Conservation (phyloP, 2,888 invertebrate genomes). For the Abscondita cerata region DNA sequence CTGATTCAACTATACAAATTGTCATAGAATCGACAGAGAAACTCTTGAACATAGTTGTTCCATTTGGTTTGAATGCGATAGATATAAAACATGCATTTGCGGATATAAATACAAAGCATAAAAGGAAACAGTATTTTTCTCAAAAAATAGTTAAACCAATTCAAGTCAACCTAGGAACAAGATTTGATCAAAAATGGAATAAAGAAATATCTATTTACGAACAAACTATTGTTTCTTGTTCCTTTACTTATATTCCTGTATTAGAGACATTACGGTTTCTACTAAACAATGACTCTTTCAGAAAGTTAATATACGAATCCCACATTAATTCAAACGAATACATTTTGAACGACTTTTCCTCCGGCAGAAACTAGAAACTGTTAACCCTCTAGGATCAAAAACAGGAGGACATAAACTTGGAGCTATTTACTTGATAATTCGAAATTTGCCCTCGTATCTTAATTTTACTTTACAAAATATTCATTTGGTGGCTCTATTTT, state of each 20-base stretch:
- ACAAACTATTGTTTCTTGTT: slow-evolving; percentile 12
- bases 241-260: slow-evolving; percentile 20
- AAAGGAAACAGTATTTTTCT: slow-evolving; percentile 17
- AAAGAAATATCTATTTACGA: not conserved
- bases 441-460: too few relatives aligned
- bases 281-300: slow-evolving; percentile 19
- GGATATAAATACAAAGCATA: slow-evolving; percentile 13
- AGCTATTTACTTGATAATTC: too few relatives aligned
- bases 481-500: too few relatives aligned
- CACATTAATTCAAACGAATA: too few relatives aligned
- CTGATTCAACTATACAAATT: slow-evolving; percentile 13
- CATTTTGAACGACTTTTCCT: too few relatives aligned
- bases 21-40: slow-evolving; percentile 12
- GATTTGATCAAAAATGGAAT: slow-evolving; percentile 16
- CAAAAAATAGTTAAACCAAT: slow-evolving; percentile 15
- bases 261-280: slow-evolving; percentile 17
- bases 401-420: too few relatives aligned
- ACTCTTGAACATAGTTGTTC: slow-evolving; percentile 6
- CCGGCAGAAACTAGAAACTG: too few relatives aligned
- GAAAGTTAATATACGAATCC: slow-evolving; percentile 4
- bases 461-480: too few relatives aligned
- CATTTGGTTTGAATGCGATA: not conserved
- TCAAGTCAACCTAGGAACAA: slow-evolving; percentile 9
- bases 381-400: too few relatives aligned
- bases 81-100: slow-evolving; percentile 9